phyloP scores from a whole-genome alignment of 2,797 vertebrate genomes.

The Carduelis carduelis region DNA sequence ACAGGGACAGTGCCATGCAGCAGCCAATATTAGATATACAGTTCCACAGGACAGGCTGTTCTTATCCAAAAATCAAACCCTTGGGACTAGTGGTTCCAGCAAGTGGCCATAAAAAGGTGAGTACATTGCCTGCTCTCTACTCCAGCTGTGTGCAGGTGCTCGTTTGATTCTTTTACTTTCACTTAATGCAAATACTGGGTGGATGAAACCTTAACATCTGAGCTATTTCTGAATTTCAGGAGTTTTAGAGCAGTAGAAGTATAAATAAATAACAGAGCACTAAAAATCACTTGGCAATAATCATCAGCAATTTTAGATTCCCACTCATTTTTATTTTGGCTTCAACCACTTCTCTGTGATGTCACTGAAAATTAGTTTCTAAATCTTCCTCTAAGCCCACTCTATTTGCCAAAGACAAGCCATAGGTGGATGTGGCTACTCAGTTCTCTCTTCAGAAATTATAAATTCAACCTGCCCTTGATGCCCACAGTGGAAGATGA shows the following conservation, averaged over 20 bases:
- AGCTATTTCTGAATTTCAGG: neutral
- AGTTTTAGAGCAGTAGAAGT: neutral
- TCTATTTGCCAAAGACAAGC: neutral
- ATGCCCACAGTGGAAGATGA: neutral
- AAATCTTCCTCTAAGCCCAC: neutral
- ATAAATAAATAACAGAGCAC: slow-evolving; percentile 8
- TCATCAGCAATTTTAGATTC: neutral
- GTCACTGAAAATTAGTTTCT: neutral
- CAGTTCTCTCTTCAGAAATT: neutral
- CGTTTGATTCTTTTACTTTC: neutral
- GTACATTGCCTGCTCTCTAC: neutral
- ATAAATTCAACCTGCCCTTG: neutral
- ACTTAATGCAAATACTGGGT: neutral
- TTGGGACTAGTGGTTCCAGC: too few relatives aligned
- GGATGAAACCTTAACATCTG: neutral
- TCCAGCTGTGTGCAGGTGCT: neutral
- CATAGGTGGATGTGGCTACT: neutral
- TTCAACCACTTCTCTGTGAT: neutral
- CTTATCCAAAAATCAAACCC: neutral
- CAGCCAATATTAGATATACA: neutral
- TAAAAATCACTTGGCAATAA: slow-evolving; percentile 1
- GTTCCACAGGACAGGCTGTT: neutral
- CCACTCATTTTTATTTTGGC: neutral
- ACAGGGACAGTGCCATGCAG: neutral
- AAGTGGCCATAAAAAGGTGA: neutral